Evolutionary conservation across 2,113 vertebrate genomes (phyloP).

Genomic region (Tinamus guttatus): DNA sequence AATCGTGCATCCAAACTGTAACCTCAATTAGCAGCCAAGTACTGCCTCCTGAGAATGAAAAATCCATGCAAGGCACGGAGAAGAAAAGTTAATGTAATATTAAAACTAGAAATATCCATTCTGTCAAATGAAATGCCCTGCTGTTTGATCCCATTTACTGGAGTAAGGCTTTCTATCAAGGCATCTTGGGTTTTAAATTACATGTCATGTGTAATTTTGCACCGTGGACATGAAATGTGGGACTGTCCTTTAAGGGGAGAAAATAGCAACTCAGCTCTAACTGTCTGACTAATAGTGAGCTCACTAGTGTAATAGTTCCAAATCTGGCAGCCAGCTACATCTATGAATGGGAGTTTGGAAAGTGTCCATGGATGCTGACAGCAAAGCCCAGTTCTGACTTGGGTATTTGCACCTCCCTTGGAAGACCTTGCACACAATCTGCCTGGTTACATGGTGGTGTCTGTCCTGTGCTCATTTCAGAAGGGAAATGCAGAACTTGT

Average conservation of each 20-base stretch:
- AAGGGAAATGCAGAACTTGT: not conserved
- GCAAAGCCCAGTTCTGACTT: not conserved
- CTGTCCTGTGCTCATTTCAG: not conserved
- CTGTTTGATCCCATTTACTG: conserved; percentile 77
- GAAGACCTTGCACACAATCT: not conserved
- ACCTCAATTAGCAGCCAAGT: conserved; percentile 5
- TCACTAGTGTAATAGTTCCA: not conserved
- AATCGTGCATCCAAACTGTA: not conserved
- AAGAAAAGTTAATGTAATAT: conserved; percentile 58
- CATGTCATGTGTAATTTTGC: conserved; percentile 71
- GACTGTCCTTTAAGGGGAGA: conserved; percentile 30
- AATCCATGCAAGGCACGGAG: conserved; percentile 31
- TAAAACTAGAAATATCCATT: conserved; percentile 66
- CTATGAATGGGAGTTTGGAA: not conserved
- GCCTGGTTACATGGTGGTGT: fast-evolving
- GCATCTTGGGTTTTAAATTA: conserved; percentile 73
- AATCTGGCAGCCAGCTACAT: not conserved
- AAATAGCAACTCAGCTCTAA: not conserved
- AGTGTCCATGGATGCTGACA: not conserved
- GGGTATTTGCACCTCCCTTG: not conserved
- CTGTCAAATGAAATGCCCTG: conserved; percentile 69
- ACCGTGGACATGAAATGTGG: conserved; percentile 27
- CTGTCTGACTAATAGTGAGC: conserved; percentile 15
- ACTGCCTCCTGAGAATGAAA: conserved; percentile 44
- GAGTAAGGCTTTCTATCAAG: conserved; percentile 71